These are phyloP conservation scores for roundworm (Caenorhabditis elegans) DNA, from an alignment of 1,140 invertebrate genomes.

Conservation along the genomic window DNA sequence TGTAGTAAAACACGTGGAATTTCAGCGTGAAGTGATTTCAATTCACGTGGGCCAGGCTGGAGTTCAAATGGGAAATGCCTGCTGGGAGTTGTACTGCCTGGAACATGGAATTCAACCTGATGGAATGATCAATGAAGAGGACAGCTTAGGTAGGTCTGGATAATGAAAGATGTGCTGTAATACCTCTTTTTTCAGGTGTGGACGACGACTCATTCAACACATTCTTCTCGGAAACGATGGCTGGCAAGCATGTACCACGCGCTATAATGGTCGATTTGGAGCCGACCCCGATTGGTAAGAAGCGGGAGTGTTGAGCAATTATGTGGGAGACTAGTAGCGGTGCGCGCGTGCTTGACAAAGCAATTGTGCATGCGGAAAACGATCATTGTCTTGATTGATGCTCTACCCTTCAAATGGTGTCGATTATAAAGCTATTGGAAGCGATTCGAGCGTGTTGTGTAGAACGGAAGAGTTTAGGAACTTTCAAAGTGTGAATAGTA, in stretches of 20 bases:
- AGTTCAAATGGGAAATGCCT: conserved; percentile 73
- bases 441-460: not conserved
- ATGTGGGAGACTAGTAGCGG: not conserved
- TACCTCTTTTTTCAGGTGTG: not conserved
- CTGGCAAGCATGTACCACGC: conserved; percentile 82
- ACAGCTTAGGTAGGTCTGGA: conserved; percentile 18
- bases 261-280: conserved; percentile 83
- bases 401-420: conserved; percentile 15
- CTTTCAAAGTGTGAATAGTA: not conserved
- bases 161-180: too few relatives aligned
- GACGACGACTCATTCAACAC: conserved; percentile 84
- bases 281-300: conserved; percentile 80
- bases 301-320: conserved; percentile 17
- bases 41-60: conserved; percentile 85
- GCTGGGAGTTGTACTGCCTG: conserved; percentile 70
- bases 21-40: conserved; percentile 77
- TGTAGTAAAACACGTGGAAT: not conserved
- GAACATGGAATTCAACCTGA: conserved; percentile 66
- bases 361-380: conserved; percentile 19
- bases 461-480: not conserved
- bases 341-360: conserved; percentile 12
- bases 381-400: conserved; percentile 31
- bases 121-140: conserved; percentile 46
- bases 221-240: conserved; percentile 84
- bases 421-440: conserved; percentile 20